phyloP scores from a whole-genome alignment of 1,140 invertebrate genomes.

The Neodiprion pinetum region DNA sequence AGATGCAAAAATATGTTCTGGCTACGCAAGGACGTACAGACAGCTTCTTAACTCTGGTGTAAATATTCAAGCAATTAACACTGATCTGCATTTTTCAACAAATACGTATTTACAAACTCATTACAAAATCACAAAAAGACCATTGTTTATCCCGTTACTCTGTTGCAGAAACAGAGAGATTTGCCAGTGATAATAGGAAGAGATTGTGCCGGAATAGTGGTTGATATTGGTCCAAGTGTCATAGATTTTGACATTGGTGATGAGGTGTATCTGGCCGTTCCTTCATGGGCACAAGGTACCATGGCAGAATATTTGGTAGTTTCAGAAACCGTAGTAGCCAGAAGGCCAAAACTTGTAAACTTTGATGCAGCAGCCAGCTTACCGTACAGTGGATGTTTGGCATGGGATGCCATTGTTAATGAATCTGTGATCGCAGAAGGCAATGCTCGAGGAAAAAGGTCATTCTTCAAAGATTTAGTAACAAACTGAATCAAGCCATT shows the following conservation, averaged over 20 bases:
- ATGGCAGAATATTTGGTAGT: constrained; percentile 70
- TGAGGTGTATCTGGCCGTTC: constrained; percentile 69
- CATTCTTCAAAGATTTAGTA: constrained; percentile 18
- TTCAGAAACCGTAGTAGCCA: constrained; percentile 64
- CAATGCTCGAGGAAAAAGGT: constrained; percentile 68
- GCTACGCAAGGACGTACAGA: constrained; percentile 68
- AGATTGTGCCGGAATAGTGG: constrained; percentile 73
- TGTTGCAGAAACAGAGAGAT: constrained; percentile 60
- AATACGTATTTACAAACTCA: not conserved
- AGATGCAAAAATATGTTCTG: constrained; percentile 70
- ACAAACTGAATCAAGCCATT: not conserved
- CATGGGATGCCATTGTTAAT: constrained; percentile 70
- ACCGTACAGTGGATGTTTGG: constrained; percentile 74
- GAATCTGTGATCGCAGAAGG: constrained; percentile 62
- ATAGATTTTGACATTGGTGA: constrained; percentile 69
- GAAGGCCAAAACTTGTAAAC: constrained; percentile 70
- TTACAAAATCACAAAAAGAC: not conserved
- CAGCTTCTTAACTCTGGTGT: constrained; percentile 65
- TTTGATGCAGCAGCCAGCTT: constrained; percentile 76
- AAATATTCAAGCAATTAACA: constrained; percentile 36
- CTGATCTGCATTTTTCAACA: not conserved
- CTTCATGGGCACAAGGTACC: constrained; percentile 67
- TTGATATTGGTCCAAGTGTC: constrained; percentile 69
- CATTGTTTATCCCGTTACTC: constrained; percentile 17
- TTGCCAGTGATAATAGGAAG: constrained; percentile 72